Conservation (phyloP, 2,888 invertebrate genomes). For the Pollenia angustigena region DNA sequence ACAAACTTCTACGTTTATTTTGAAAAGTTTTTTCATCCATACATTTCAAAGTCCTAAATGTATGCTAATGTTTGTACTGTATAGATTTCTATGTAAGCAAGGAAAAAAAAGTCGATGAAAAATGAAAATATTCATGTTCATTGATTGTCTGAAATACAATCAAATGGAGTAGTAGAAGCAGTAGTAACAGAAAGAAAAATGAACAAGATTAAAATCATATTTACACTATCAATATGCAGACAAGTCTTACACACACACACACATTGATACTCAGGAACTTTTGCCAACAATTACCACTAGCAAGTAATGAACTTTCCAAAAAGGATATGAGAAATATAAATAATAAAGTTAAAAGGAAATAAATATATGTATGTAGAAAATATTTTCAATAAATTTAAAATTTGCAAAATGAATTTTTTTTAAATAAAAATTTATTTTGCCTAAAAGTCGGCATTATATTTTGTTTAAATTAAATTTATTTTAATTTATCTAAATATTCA, state of each 20-base stretch:
- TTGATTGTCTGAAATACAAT: conserved; percentile 65
- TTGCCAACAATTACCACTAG: conserved; percentile 40
- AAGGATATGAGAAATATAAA: conserved; percentile 41
- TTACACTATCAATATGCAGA: conserved; percentile 72
- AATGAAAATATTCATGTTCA: conserved; percentile 59
- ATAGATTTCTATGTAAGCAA: conserved; percentile 28
- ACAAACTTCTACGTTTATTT: conserved; percentile 56
- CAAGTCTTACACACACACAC: not conserved
- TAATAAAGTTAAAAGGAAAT: conserved; percentile 46
- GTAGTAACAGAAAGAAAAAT: conserved; percentile 48
- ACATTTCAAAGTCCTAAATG: conserved; percentile 31
- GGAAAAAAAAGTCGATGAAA: not conserved
- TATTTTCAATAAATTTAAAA: conserved; percentile 1
- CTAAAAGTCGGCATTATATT: not conserved
- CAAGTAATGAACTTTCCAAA: conserved; percentile 49
- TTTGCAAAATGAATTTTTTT: conserved; percentile 7
- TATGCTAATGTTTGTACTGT: conserved; percentile 47
- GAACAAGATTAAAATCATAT: conserved; percentile 73
- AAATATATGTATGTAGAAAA: not conserved
- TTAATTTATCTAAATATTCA: too few species aligned
- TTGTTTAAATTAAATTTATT: too few species aligned
- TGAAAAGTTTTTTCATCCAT: conserved; percentile 24
- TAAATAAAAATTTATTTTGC: not conserved
- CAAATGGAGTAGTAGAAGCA: conserved; percentile 34
- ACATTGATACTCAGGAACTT: not conserved